Percentiles rank a stretch among this genome's conserved stretches.
phyloP scores from a whole-genome alignment of 2,113 vertebrate genomes.

The Sorex fumeus region DNA sequence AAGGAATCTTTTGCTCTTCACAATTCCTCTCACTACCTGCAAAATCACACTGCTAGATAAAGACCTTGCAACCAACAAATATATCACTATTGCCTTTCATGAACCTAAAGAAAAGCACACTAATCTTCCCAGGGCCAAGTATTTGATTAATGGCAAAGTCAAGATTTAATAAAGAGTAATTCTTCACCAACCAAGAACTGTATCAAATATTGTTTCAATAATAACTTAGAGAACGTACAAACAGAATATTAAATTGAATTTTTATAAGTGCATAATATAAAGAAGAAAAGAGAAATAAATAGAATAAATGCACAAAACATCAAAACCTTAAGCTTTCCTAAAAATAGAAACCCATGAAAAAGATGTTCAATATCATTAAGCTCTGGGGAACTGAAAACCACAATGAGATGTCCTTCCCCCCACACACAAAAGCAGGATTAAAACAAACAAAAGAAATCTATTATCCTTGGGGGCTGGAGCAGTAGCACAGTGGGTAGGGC shows the following conservation, averaged over 20 bases:
- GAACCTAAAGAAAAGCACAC: not conserved
- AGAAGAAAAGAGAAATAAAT: not conserved
- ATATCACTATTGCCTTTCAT: not conserved
- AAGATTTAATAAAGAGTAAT: constrained; percentile 38
- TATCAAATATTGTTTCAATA: constrained; percentile 45
- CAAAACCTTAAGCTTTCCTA: not conserved
- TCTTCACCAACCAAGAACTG: constrained; percentile 52
- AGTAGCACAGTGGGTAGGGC: no score
- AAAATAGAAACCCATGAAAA: not conserved
- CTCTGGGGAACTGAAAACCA: not conserved
- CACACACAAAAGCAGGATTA: not conserved
- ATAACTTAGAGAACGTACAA: constrained; percentile 27
- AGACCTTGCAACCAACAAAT: not conserved
- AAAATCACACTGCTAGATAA: no score
- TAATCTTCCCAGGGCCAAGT: not conserved
- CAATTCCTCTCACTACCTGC: not conserved
- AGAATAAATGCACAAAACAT: not conserved
- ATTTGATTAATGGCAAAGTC: not conserved
- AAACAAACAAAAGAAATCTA: not conserved
- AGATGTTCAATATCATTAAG: not conserved
- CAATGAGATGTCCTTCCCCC: not conserved
- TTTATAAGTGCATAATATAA: constrained; percentile 15
- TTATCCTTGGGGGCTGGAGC: no score
- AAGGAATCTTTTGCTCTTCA: not conserved
- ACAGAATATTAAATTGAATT: not conserved